phyloP scores from a whole-genome alignment of 2,113 vertebrate genomes.

The Emydura subglobosa region DNA sequence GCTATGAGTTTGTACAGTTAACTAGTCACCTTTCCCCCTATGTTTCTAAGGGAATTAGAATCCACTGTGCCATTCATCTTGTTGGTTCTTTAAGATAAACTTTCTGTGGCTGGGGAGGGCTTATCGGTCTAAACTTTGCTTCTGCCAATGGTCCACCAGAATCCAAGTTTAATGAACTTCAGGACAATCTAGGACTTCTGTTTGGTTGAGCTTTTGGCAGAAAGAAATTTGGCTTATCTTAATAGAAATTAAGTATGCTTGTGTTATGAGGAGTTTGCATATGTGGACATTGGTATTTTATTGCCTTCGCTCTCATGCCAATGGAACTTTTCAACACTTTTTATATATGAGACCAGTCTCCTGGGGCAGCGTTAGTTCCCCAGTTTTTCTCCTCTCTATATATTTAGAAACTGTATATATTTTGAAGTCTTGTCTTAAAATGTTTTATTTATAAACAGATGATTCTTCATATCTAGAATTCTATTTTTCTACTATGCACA shows the following conservation, averaged over 20 bases:
- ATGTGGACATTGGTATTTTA: background rate
- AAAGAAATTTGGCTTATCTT: background rate
- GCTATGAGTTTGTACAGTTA: background rate
- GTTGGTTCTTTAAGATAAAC: background rate
- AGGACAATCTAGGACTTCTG: background rate
- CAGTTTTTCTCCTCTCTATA: background rate
- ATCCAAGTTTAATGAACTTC: background rate
- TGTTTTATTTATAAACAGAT: background rate
- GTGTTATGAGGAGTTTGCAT: background rate
- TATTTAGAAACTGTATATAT: fast-evolving
- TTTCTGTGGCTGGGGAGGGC: background rate
- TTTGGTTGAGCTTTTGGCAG: background rate
- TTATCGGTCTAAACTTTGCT: background rate
- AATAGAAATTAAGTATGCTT: background rate
- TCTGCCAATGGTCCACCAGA: background rate
- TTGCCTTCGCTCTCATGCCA: fast-evolving
- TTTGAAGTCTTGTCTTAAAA: background rate
- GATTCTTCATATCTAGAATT: background rate
- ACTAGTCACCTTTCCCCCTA: background rate
- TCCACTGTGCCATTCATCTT: background rate
- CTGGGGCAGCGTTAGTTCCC: background rate
- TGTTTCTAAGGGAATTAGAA: background rate
- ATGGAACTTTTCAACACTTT: background rate
- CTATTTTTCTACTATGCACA: background rate
- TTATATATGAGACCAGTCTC: background rate